Percentiles rank a stretch among this genome's conserved stretches.
Evolutionary conservation across 1,140 invertebrate genomes (phyloP).

Genomic region (Diabrotica virgifera): DNA sequence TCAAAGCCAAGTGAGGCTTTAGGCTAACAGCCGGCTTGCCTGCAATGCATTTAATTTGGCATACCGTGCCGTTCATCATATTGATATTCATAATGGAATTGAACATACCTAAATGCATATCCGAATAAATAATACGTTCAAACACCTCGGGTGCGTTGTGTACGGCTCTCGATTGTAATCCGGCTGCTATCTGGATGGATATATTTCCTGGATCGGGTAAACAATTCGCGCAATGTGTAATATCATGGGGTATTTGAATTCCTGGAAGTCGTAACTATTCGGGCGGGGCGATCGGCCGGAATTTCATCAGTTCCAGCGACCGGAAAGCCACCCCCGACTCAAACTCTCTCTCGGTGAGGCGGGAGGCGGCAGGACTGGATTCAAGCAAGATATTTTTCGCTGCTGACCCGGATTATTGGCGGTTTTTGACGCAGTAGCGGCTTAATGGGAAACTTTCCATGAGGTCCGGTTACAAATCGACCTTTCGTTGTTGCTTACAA

Average conservation of each 20-base stretch:
- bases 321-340: conserved; percentile 41
- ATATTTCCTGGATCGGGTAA: conserved; percentile 16
- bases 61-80: neutral
- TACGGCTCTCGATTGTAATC: conserved; percentile 6
- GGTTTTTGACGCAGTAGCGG: no score
- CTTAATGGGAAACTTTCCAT: no score
- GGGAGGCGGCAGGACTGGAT: neutral
- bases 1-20: no score
- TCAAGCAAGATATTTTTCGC: neutral
- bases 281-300: conserved; percentile 45
- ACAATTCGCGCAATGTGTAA: conserved; percentile 46
- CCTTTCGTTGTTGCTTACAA: no score
- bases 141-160: neutral
- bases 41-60: neutral
- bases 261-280: conserved; percentile 49
- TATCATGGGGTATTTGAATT: conserved; percentile 48
- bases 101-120: neutral
- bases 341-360: no score
- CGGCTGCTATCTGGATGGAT: neutral
- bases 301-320: conserved; percentile 49
- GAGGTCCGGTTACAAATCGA: no score
- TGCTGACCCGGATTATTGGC: no score
- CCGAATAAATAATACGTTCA: neutral
- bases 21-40: neutral
- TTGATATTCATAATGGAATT: neutral